A percentile compares a stretch with the other conserved stretches of the same genome.
These are phyloP conservation scores for Paedocypris sp. DNA, from an alignment of 2,113 vertebrate species.

Conservation along the genomic window DNA sequence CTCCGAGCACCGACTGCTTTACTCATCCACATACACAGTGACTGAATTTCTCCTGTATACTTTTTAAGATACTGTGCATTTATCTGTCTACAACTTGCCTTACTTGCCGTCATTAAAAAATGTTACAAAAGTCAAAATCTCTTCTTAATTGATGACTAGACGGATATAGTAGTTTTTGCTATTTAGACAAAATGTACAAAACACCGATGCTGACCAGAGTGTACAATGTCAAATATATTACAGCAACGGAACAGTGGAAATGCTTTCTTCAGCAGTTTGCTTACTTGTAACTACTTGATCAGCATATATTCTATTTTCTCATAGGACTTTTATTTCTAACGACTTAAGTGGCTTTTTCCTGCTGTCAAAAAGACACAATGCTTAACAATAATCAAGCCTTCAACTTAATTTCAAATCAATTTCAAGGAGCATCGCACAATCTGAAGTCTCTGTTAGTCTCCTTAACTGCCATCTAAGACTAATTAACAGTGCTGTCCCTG, in stretches of 20 bases:
- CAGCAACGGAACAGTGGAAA: neutral
- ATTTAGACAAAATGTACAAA: neutral
- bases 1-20: slow-evolving; percentile 15
- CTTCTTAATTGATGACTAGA: neutral
- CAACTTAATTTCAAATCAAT: slow-evolving; percentile 18
- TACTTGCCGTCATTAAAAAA: too few species aligned
- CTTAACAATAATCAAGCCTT: slow-evolving; percentile 5
- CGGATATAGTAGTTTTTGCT: slow-evolving; percentile 1
- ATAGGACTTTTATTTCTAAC: neutral
- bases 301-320: slow-evolving; percentile 11
- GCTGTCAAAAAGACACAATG: slow-evolving; percentile 5
- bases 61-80: too few species aligned
- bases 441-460: neutral
- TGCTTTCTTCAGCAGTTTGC: slow-evolving; percentile 8
- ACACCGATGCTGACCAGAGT: slow-evolving; percentile 5
- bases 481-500: slow-evolving; percentile 14
- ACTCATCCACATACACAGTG: slow-evolving; percentile 22
- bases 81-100: too few species aligned
- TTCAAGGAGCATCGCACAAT: slow-evolving; percentile 17
- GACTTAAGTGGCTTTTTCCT: slow-evolving; percentile 4
- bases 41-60: too few species aligned
- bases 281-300: neutral
- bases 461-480: slow-evolving; percentile 5
- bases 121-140: neutral
- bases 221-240: slow-evolving; percentile 8